Evolutionary conservation across 1,140 invertebrate genomes (phyloP).

Genomic region (Procambarus virginalis): DNA sequence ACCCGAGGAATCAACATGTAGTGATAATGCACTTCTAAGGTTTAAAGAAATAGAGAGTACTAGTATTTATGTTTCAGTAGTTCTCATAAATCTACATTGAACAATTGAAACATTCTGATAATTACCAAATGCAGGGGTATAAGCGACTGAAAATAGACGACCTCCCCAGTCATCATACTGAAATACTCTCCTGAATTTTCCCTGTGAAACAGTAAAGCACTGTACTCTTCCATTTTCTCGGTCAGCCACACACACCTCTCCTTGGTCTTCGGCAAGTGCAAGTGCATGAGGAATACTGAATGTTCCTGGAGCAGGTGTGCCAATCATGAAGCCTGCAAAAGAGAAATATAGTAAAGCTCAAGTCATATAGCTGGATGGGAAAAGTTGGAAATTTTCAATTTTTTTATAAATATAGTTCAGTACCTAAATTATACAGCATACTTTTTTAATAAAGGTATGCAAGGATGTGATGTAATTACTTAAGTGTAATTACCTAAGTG

Average conservation of each 20-base stretch:
- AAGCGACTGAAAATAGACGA: slow-evolving; percentile 61
- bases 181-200: slow-evolving; percentile 54
- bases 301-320: slow-evolving; percentile 75
- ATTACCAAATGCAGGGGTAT: slow-evolving; percentile 58
- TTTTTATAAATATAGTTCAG: too few species aligned
- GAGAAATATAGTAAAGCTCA: too few species aligned
- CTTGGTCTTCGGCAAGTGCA: slow-evolving; percentile 83
- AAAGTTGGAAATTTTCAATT: too few species aligned
- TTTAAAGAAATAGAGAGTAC: too few species aligned
- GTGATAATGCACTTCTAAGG: not conserved
- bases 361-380: too few species aligned
- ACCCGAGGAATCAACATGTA: not conserved
- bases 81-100: too few species aligned
- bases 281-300: slow-evolving; percentile 89
- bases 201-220: slow-evolving; percentile 79
- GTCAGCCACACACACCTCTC: slow-evolving; percentile 90
- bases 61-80: too few species aligned
- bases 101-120: not conserved
- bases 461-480: too few species aligned
- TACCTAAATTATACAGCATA: too few species aligned
- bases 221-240: slow-evolving; percentile 91
- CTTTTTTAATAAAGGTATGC: too few species aligned
- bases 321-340: too few species aligned
- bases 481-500: too few species aligned
- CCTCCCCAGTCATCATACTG: slow-evolving; percentile 62